These are phyloP conservation scores for Mixornis gularis DNA, from an alignment of 2,113 vertebrate species.

Conservation along the genomic window DNA sequence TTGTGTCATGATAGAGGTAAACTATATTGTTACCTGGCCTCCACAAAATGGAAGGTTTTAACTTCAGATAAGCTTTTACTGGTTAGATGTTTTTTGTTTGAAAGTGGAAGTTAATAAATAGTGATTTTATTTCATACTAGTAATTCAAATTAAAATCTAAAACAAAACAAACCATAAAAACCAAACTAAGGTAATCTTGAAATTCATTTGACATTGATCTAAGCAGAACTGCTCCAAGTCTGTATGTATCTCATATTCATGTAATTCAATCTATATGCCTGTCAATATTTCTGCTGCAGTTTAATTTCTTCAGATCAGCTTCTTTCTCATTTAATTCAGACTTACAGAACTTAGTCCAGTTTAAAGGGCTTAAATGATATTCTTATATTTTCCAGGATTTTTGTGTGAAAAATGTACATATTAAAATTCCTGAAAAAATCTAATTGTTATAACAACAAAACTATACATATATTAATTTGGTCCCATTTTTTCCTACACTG, in stretches of 20 bases:
- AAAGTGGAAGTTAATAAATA: conserved; percentile 16
- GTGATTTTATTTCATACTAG: conserved; percentile 16
- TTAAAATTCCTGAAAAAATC: conserved; percentile 11
- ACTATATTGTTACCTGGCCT: not conserved
- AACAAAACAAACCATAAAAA: not conserved
- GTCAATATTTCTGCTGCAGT: conserved; percentile 66
- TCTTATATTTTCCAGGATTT: not conserved
- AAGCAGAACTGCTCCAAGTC: not conserved
- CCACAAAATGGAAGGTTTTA: not conserved
- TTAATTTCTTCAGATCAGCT: conserved; percentile 50
- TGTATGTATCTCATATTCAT: conserved; percentile 31
- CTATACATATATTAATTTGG: not conserved
- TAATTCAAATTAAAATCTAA: conserved; percentile 43
- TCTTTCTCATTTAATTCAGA: conserved; percentile 29
- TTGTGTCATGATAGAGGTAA: not conserved
- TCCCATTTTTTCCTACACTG: conserved; percentile 12
- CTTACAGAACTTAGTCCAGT: conserved; percentile 16
- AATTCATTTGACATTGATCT: conserved; percentile 59
- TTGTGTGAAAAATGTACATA: not conserved
- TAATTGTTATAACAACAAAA: conserved; percentile 33
- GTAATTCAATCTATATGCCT: conserved; percentile 54
- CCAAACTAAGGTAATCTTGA: conserved; percentile 35
- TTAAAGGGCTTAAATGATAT: not conserved
- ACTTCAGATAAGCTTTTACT: not conserved
- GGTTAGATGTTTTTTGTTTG: not conserved